Conservation (phyloP, 1,140 invertebrate species). For the Plectus sambesii region DNA sequence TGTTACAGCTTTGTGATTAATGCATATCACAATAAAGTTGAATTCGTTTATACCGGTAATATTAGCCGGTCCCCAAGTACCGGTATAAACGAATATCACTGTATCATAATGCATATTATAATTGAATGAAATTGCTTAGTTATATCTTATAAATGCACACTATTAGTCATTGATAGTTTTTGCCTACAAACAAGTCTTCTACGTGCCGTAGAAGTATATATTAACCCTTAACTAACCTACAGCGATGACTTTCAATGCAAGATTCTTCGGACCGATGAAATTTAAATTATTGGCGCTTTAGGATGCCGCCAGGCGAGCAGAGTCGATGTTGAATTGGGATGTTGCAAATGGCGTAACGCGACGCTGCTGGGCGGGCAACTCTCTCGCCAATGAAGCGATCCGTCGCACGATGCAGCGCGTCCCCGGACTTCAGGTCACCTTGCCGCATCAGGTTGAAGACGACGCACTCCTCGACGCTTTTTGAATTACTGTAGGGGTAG, state of each 20-base stretch:
- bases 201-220: background rate
- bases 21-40: too few species aligned
- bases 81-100: too few species aligned
- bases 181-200: background rate
- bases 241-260: background rate
- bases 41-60: too few species aligned
- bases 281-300: constrained; percentile 21
- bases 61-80: too few species aligned
- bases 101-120: background rate
- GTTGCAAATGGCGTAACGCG: constrained; percentile 56
- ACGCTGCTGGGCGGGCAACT: constrained; percentile 35
- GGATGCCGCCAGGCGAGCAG: constrained; percentile 51
- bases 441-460: constrained; percentile 35
- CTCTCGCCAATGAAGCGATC: constrained; percentile 35
- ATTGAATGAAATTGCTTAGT: background rate
- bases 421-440: constrained; percentile 26
- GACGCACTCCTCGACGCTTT: constrained; percentile 8
- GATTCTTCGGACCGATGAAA: background rate
- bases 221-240: constrained; percentile 1
- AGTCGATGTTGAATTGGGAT: constrained; percentile 57
- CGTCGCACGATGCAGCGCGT: constrained; percentile 26
- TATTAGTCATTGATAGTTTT: background rate
- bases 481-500: too few species aligned
- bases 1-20: constrained; percentile 1
- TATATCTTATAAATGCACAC: background rate